Evolutionary conservation across 2,113 vertebrate genomes (phyloP).

Genomic region (Bubo blakistoni): DNA sequence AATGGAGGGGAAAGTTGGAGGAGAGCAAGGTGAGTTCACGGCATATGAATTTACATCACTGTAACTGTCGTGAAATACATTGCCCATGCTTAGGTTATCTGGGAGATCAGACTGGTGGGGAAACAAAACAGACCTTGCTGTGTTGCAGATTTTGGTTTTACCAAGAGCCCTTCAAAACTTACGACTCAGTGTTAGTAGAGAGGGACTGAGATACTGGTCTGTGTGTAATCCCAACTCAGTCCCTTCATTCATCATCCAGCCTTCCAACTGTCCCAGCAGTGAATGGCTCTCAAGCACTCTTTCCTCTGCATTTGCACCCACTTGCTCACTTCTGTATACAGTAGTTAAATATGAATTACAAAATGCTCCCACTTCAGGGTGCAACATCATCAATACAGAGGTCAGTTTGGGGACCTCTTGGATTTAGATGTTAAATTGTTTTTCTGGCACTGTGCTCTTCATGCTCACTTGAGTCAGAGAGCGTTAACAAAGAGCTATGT

Average conservation of each 20-base stretch:
- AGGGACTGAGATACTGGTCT: fast-evolving
- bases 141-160: background rate
- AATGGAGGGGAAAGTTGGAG: background rate
- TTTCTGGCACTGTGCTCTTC: background rate
- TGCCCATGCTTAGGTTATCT: background rate
- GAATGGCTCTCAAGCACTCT: background rate
- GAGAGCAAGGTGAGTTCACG: background rate
- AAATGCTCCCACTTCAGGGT: background rate
- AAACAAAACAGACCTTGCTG: background rate
- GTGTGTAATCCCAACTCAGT: background rate
- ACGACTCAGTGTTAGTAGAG: background rate
- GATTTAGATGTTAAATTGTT: background rate
- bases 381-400: background rate
- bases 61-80: background rate
- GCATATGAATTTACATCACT: background rate
- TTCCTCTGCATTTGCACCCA: background rate
- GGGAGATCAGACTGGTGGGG: background rate
- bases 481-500: background rate
- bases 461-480: background rate
- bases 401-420: background rate
- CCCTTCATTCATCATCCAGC: background rate
- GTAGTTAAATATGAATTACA: background rate
- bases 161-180: background rate
- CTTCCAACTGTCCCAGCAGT: background rate
- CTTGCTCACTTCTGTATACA: background rate